Evolutionary conservation across 1,140 invertebrate genomes (phyloP).

Genomic region (Campoletis sonorensis): DNA sequence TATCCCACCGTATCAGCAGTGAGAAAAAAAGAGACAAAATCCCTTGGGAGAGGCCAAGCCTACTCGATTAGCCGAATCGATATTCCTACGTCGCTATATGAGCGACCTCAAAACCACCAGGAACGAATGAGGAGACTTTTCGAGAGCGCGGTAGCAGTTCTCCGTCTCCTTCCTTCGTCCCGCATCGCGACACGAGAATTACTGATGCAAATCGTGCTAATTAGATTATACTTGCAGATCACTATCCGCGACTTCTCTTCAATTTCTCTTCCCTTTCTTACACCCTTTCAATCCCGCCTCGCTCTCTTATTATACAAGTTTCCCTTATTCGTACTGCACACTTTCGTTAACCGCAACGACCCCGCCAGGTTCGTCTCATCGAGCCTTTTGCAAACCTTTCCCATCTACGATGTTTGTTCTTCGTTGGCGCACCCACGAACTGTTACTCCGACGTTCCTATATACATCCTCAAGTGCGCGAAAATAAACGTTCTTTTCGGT

Average conservation of each 20-base stretch:
- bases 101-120: conserved; percentile 28
- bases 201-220: conserved; percentile 55
- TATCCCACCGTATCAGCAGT: background rate
- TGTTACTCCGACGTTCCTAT: background rate
- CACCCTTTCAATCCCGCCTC: conserved; percentile 10
- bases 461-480: background rate
- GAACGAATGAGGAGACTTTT: conserved; percentile 34
- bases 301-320: conserved; percentile 3
- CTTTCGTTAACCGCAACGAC: conserved; percentile 28
- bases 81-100: conserved; percentile 38
- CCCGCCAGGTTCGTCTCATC: background rate
- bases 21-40: conserved; percentile 19
- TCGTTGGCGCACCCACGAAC: conserved; percentile 13
- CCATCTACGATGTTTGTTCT: conserved; percentile 30
- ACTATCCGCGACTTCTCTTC: conserved; percentile 21
- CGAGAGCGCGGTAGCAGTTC: background rate
- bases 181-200: conserved; percentile 46
- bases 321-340: conserved; percentile 25
- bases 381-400: background rate
- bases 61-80: conserved; percentile 53
- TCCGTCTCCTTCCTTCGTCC: background rate
- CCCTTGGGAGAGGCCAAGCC: conserved; percentile 24
- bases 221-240: conserved; percentile 58
- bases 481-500: conserved; percentile 30
- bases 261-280: conserved; percentile 27